These are phyloP conservation scores for Microctenopoma steveboyesi DNA, from an alignment of 2,797 vertebrate genomes.

Conservation along the genomic window DNA sequence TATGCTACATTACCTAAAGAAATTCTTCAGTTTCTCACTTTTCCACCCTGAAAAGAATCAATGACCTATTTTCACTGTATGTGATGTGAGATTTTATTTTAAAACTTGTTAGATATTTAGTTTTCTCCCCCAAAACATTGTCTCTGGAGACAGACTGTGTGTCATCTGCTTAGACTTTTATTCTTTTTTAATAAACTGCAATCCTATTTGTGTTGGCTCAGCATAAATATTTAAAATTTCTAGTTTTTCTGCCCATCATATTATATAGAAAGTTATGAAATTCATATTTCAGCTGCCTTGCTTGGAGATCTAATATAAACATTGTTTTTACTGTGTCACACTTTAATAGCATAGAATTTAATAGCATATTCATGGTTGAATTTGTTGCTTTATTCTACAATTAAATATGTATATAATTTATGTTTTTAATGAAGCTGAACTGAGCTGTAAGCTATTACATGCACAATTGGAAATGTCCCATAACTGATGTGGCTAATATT, in stretches of 20 bases:
- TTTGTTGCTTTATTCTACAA: conserved; percentile 39
- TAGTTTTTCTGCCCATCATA: conserved; percentile 6
- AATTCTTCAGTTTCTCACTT: neutral
- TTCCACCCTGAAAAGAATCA: neutral
- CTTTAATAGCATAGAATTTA: conserved; percentile 3
- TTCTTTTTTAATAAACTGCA: conserved; percentile 18
- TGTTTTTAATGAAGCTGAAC: conserved; percentile 42
- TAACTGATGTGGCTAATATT: conserved; percentile 26
- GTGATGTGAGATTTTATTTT: conserved; percentile 11
- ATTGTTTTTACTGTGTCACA: conserved; percentile 26
- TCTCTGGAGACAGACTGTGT: conserved; percentile 2
- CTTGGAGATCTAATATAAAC: conserved; percentile 38
- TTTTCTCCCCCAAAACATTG: neutral
- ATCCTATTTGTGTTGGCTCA: conserved; percentile 10
- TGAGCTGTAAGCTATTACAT: conserved; percentile 40
- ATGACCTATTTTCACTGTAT: neutral
- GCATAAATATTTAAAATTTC: conserved; percentile 13
- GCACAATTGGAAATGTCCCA: conserved; percentile 43
- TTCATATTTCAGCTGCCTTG: conserved; percentile 18
- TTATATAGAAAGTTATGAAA: conserved; percentile 30
- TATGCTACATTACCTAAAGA: conserved; percentile 23
- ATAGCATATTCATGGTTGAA: conserved; percentile 1
- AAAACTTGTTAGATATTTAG: neutral
- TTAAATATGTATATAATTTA: conserved; percentile 26
- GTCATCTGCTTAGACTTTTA: conserved; percentile 2